Evolutionary conservation across 2,113 vertebrate species (phyloP).

Genomic region (Sphyrna mokarran): DNA sequence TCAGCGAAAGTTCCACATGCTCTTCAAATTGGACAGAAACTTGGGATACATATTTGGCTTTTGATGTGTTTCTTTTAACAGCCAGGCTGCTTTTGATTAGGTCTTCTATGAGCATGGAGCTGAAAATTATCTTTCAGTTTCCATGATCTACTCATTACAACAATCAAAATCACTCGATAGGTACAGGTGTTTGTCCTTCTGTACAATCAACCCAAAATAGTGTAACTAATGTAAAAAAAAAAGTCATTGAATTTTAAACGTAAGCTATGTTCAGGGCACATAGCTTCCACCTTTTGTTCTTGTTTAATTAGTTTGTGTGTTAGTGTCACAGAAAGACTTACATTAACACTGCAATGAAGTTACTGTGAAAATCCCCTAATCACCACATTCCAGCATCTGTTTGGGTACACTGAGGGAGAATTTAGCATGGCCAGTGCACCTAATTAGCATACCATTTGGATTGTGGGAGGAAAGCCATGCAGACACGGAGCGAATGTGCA

Average conservation of each 20-base stretch:
- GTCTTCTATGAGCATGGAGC: not conserved
- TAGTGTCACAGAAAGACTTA: no score
- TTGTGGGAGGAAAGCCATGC: no score
- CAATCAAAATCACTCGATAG: not conserved
- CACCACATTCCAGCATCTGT: no score
- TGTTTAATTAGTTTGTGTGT: not conserved
- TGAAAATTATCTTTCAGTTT: not conserved
- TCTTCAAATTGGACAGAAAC: not conserved
- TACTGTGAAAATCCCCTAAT: no score
- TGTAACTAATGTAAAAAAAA: no score
- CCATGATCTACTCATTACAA: not conserved
- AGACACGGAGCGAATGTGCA: no score
- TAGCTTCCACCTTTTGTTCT: not conserved
- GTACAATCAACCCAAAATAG: not conserved
- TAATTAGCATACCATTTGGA: no score
- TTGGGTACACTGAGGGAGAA: no score
- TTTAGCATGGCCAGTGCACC: no score
- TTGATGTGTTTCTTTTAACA: slow-evolving; percentile 11
- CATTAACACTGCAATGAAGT: no score
- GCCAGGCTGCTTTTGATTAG: not conserved
- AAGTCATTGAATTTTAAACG: not conserved
- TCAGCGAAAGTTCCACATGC: not conserved
- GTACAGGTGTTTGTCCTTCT: not conserved
- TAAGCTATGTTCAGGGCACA: not conserved
- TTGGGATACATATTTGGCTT: not conserved